These are phyloP conservation scores for Condylostylus longicornis DNA, from an alignment of 1,140 invertebrate genomes.

Conservation along the genomic window DNA sequence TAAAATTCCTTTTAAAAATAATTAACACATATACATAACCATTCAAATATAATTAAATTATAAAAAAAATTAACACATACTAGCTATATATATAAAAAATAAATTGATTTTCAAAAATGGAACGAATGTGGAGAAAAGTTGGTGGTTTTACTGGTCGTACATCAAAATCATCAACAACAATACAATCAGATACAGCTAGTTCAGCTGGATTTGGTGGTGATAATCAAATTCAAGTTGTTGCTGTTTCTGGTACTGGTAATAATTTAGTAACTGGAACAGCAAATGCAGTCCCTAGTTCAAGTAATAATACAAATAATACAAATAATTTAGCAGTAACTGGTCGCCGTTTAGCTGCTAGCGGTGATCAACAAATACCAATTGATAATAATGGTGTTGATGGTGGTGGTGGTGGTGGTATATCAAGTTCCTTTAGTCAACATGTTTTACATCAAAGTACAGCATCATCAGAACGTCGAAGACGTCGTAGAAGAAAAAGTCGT, in stretches of 20 bases:
- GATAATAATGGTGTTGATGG: not conserved
- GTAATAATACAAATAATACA: too few species aligned
- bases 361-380: conserved; percentile 2
- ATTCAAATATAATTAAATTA: too few species aligned
- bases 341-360: conserved; percentile 22
- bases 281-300: conserved; percentile 13
- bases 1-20: too few species aligned
- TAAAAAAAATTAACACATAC: too few species aligned
- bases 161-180: conserved; percentile 1
- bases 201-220: conserved; percentile 27
- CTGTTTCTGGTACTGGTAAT: conserved; percentile 14
- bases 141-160: conserved; percentile 24
- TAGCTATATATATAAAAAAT: too few species aligned
- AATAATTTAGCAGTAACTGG: conserved; percentile 29
- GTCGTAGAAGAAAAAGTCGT: conserved; percentile 23
- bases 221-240: conserved; percentile 17
- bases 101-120: conserved; percentile 17
- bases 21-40: too few species aligned
- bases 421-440: conserved; percentile 28
- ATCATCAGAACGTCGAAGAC: conserved; percentile 23
- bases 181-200: conserved; percentile 16
- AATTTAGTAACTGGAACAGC: not conserved
- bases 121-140: conserved; percentile 31
- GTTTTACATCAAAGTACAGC: conserved; percentile 26
- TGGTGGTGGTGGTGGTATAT: conserved; percentile 6